A percentile compares a stretch with the other conserved stretches of the same genome.
phyloP scores from a whole-genome alignment of 2,113 vertebrate genomes.

The Noctilio leporinus region DNA sequence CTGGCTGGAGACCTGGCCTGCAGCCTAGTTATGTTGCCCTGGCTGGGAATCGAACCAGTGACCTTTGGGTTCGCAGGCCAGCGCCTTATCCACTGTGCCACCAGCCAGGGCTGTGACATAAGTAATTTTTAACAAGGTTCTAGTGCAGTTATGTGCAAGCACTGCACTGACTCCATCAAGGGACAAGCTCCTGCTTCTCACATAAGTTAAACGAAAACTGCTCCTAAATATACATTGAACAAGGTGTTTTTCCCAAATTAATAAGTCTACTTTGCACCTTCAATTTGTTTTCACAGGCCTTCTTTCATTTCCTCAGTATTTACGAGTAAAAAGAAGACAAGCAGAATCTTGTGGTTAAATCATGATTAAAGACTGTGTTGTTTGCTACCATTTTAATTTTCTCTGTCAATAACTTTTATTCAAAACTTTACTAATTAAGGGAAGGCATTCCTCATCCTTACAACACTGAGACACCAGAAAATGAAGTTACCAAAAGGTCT shows the following conservation, averaged over 20 bases:
- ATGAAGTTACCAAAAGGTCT: background rate
- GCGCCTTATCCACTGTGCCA: too few species aligned
- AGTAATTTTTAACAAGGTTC: background rate
- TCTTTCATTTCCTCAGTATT: constrained; percentile 28
- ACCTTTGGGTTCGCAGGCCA: too few species aligned
- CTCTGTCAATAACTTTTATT: background rate
- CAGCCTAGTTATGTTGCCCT: too few species aligned
- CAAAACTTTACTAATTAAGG: constrained; percentile 17
- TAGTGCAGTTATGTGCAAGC: background rate
- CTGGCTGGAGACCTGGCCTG: too few species aligned
- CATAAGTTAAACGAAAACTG: background rate
- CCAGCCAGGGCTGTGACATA: too few species aligned
- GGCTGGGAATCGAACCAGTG: too few species aligned
- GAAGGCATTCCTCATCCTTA: background rate
- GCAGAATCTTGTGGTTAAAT: background rate
- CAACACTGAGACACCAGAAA: background rate
- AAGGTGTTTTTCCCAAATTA: constrained; percentile 28
- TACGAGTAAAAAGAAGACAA: background rate
- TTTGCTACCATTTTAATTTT: constrained; percentile 1
- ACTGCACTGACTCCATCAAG: background rate
- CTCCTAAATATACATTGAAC: background rate
- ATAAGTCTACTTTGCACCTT: constrained; percentile 15
- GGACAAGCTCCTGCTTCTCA: background rate
- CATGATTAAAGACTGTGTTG: background rate
- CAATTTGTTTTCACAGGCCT: constrained; percentile 22